Evolutionary conservation across 2,113 vertebrate genomes (phyloP), one percentile per base, ranked within the genome.

Genomic region (Limanda limanda): DNA sequence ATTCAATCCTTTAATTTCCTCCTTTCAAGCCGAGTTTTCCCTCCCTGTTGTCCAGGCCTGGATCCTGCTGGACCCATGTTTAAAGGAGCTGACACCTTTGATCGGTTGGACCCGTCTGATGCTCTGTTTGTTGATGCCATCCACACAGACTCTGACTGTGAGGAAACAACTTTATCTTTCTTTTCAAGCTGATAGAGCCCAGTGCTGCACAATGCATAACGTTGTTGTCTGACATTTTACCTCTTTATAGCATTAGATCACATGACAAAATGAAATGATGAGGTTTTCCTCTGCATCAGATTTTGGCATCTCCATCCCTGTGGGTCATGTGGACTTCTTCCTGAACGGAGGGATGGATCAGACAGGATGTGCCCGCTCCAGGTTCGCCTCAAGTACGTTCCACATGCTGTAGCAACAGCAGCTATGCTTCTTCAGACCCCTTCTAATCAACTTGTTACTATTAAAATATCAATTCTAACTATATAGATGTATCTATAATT

Each of bases 341-440:
- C 86, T 98, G 74, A 99, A 99, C 0, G 98, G 96, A 64, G 98
- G 97, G 27, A 95, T 95, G 82, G 97, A 99, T 86, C 98, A 99
- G 84, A 94, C 95, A 1, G 97, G 97, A 74, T 99, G 98, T 40
- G 65, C 80, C 1, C 91, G 79, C 51, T 94, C 93, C 73, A 85
- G 68, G n/a, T 92, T 94, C 31, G 5, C 87, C 4, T 91, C 94
- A 51, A 90, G 94, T 95, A 87, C 89, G 93, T 82, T 20, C 21
- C 31, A 31, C 31, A 31, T 31, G 31, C 31, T 31, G 31, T 7
- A 7, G 31, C 31, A 31, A 31, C 31, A 31, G 31, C 31, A 31
- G 31, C 31, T 31, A 31, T 8, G 31, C 31, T 31, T 31, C 31
- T 1, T 31, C 31, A 31, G 6, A 6, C 31, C 31, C 5, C 31